These are phyloP conservation scores for Micoletzkya japonica DNA, from an alignment of 2,888 invertebrate species.

Conservation along the genomic window DNA sequence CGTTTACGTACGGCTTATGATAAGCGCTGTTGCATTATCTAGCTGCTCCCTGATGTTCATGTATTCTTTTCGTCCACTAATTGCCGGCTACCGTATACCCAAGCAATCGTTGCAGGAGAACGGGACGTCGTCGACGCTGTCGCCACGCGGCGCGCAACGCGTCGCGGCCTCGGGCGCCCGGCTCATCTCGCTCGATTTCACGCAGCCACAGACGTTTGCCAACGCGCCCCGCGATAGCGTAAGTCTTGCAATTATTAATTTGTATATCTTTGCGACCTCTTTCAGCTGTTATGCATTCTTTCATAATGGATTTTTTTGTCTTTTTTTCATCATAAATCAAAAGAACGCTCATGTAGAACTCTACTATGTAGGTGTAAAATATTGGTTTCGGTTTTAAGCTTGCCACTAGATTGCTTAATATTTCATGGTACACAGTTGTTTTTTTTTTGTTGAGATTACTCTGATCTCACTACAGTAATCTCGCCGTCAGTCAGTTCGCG, in stretches of 20 bases:
- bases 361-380: no score
- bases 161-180: slow-evolving; percentile 12
- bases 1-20: no score
- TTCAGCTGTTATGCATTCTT: no score
- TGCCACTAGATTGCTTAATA: background rate
- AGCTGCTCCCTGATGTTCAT: no score
- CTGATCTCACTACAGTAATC: no score
- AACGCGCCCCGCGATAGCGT: slow-evolving; percentile 25
- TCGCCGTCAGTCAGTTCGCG: no score
- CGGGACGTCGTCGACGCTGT: slow-evolving; percentile 1
- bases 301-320: no score
- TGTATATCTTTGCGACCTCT: background rate
- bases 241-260: background rate
- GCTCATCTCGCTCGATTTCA: slow-evolving; percentile 25
- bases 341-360: no score
- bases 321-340: no score
- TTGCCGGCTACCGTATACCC: background rate
- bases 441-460: background rate
- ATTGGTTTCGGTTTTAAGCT: no score
- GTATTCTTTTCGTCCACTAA: background rate
- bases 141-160: slow-evolving; percentile 9
- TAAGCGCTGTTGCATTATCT: no score
- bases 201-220: slow-evolving; percentile 2
- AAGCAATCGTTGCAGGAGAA: slow-evolving; percentile 25
- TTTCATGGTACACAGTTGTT: background rate